phyloP scores from a whole-genome alignment of 2,797 vertebrate genomes.

The Urocyon cinereoargenteus region DNA sequence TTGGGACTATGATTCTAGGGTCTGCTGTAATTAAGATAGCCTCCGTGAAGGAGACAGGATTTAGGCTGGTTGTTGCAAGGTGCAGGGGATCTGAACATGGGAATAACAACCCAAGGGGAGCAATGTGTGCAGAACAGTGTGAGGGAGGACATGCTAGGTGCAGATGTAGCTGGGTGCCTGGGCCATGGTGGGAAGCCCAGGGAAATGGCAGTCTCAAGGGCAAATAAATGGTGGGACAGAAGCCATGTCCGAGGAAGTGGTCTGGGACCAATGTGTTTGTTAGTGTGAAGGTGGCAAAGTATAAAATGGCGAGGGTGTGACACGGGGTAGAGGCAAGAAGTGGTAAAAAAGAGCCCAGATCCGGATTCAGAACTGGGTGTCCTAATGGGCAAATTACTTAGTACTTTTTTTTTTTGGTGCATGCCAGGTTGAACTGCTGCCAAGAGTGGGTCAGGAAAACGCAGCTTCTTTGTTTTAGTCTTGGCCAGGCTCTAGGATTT shows the following conservation, averaged over 20 bases:
- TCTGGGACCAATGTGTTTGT: neutral
- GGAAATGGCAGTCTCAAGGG: neutral
- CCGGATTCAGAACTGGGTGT: neutral
- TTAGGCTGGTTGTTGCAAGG: neutral
- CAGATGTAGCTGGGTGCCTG: too few species aligned
- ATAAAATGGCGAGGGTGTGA: neutral
- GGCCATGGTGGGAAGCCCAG: rapidly evolving
- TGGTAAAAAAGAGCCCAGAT: neutral
- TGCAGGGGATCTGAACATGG: neutral
- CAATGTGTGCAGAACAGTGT: rapidly evolving
- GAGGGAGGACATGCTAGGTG: neutral
- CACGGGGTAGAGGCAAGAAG: neutral
- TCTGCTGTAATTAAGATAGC: neutral
- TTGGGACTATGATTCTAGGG: neutral
- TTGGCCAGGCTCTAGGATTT: neutral
- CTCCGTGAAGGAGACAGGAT: neutral
- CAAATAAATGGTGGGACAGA: too few species aligned
- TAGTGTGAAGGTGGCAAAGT: neutral
- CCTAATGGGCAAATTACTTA: too few species aligned
- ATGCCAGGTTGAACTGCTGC: neutral
- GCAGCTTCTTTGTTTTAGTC: neutral
- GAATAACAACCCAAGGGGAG: neutral
- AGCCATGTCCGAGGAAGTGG: neutral
- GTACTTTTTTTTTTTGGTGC: neutral
- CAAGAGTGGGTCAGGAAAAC: neutral